Conservation (phyloP, 2,797 vertebrate genomes). For the Australoheros facetus region DNA sequence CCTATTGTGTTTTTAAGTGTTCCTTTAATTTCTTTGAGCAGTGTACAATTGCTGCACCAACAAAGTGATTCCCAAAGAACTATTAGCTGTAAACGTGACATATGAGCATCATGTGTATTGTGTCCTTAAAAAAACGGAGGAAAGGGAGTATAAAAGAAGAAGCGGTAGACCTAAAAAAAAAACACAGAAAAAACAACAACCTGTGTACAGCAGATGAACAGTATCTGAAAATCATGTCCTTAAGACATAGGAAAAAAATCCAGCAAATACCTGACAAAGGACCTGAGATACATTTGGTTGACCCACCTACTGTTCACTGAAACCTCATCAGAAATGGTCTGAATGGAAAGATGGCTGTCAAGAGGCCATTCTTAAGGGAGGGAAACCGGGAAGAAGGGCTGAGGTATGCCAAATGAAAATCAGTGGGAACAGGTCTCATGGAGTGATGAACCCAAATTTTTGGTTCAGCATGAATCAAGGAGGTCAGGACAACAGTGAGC, state of each 20-base stretch:
- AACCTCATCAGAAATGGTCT: no score
- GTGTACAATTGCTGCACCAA: no score
- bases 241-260: neutral
- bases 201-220: neutral
- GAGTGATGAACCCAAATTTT: neutral
- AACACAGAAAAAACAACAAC: no score
- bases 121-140: no score
- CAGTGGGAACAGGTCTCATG: neutral
- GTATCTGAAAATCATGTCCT: neutral
- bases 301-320: no score
- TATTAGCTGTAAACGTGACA: no score
- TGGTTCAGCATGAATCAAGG: neutral
- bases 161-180: neutral
- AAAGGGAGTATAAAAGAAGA: neutral
- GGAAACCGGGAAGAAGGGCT: neutral
- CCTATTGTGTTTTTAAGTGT: no score
- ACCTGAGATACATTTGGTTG: neutral
- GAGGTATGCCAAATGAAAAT: rapidly evolving
- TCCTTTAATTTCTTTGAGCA: no score
- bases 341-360: no score
- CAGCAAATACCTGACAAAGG: neutral
- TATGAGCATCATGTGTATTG: no score
- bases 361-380: neutral
- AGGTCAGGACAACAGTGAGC: rapidly evolving
- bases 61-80: no score